phyloP scores from a whole-genome alignment of 2,113 vertebrate species.

The Marcusenius ussheri region DNA sequence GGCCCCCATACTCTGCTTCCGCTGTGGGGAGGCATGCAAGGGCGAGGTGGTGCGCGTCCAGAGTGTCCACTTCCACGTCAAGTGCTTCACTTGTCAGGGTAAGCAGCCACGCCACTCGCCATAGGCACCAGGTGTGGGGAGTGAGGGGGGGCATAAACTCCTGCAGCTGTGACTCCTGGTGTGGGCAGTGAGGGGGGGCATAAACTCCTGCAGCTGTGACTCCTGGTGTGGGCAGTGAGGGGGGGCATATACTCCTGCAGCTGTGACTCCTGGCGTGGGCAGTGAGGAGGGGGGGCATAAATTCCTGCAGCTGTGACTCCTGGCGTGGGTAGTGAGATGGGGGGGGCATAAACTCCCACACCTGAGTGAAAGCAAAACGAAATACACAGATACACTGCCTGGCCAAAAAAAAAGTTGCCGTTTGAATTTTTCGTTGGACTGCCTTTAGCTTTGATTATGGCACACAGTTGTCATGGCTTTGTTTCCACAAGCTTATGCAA shows the following conservation, averaged over 20 bases:
- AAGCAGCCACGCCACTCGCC: conserved; percentile 34
- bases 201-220: not conserved
- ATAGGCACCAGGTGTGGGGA: not conserved
- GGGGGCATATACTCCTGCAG: not conserved
- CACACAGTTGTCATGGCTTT: no score
- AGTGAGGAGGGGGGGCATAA: not conserved
- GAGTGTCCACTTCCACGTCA: conserved; percentile 93
- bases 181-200: not conserved
- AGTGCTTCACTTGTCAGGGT: conserved; percentile 99
- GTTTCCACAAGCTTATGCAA: no score
- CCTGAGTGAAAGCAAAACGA: not conserved
- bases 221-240: not conserved
- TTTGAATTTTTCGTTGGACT: no score
- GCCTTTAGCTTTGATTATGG: no score
- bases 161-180: not conserved
- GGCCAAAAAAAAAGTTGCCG: no score
- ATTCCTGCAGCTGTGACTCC: not conserved
- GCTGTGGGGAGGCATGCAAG: conserved; percentile 88
- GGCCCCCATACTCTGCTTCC: conserved; percentile 81
- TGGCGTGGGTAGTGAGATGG: not conserved
- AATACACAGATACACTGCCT: not conserved
- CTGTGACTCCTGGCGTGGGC: not conserved
- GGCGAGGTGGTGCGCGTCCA: conserved; percentile 96
- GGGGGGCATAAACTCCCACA: no score
- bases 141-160: not conserved